A percentile compares a stretch with the other conserved stretches of the same genome.
Conservation (phyloP, 2,113 vertebrate species). For the Spea bombifrons region DNA sequence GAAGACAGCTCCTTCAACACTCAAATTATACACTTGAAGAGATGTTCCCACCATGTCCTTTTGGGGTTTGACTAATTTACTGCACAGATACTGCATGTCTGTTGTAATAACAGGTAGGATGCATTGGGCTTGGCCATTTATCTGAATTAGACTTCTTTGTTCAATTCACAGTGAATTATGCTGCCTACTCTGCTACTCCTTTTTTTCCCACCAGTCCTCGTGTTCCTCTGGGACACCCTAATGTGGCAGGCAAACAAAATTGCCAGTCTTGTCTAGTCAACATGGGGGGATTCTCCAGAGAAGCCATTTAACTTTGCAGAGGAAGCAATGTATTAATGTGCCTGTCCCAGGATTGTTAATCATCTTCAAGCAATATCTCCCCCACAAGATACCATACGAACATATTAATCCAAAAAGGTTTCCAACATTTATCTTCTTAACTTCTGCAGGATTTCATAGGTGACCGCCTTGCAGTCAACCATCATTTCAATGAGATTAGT, state of each 20-base stretch:
- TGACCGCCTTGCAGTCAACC: background rate
- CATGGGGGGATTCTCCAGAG: slow-evolving; percentile 85
- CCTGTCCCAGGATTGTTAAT: slow-evolving; percentile 88
- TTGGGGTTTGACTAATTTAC: slow-evolving; percentile 84
- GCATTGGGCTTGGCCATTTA: slow-evolving; percentile 86
- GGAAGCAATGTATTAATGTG: slow-evolving; percentile 83
- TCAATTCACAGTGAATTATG: slow-evolving; percentile 78
- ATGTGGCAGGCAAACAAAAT: slow-evolving; percentile 97
- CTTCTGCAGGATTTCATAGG: background rate
- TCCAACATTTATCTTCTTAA: background rate
- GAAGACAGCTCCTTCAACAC: slow-evolving; percentile 72
- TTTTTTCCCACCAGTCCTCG: slow-evolving; percentile 65
- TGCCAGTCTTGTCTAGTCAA: slow-evolving; percentile 94
- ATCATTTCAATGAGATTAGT: too few relatives aligned
- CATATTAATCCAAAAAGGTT: slow-evolving; percentile 72
- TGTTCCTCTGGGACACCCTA: slow-evolving; percentile 79
- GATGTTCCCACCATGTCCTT: slow-evolving; percentile 80
- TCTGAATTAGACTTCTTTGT: slow-evolving; percentile 89
- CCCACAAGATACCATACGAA: slow-evolving; percentile 76
- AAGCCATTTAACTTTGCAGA: slow-evolving; percentile 87
- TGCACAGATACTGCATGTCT: slow-evolving; percentile 78
- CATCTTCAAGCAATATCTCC: slow-evolving; percentile 78
- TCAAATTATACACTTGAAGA: slow-evolving; percentile 86
- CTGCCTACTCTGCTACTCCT: slow-evolving; percentile 72
- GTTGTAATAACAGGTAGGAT: slow-evolving; percentile 87